A percentile compares a stretch with the other conserved stretches of the same genome.
Conservation (phyloP, 2,888 invertebrate genomes). For the Trypoxylon attenuatum region DNA sequence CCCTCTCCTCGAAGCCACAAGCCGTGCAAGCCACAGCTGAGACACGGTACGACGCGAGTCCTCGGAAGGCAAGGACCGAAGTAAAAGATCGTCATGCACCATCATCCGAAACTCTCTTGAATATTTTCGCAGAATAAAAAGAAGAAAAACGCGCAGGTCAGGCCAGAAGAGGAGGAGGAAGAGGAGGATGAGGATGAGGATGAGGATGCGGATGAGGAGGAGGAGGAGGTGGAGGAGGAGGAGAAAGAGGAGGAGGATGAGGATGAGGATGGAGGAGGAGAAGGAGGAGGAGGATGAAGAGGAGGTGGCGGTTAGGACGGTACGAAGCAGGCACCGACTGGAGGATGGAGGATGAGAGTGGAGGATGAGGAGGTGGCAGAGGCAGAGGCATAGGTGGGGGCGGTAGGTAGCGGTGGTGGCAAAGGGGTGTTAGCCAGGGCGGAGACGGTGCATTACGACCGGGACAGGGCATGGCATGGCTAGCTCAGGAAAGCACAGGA, state of each 20-base stretch:
- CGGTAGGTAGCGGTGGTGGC: slow-evolving; percentile 39
- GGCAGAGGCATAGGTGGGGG: slow-evolving; percentile 15
- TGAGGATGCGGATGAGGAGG: slow-evolving; percentile 7
- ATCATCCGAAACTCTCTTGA: slow-evolving; percentile 58
- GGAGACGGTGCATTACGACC: slow-evolving; percentile 64
- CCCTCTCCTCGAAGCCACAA: slow-evolving; percentile 16
- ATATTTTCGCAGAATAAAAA: slow-evolving; percentile 57
- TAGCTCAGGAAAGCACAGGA: slow-evolving; percentile 62
- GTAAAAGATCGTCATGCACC: slow-evolving; percentile 55
- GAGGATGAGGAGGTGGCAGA: slow-evolving; percentile 1
- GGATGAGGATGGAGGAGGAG: not conserved
- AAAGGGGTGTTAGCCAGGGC: slow-evolving; percentile 61
- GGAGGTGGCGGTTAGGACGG: slow-evolving; percentile 5
- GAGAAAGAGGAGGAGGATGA: not conserved
- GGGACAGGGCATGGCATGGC: slow-evolving; percentile 66
- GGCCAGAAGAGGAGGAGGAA: slow-evolving; percentile 15
- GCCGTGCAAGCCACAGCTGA: slow-evolving; percentile 24
- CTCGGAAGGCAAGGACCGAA: slow-evolving; percentile 28
- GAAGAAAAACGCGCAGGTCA: slow-evolving; percentile 29
- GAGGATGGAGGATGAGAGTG: slow-evolving; percentile 12
- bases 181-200: not conserved
- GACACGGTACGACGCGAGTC: not conserved
- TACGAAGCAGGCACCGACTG: slow-evolving; percentile 7
- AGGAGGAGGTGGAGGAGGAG: not conserved
- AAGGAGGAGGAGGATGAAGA: not conserved